Evolutionary conservation across 1,140 invertebrate genomes (phyloP).

Genomic region (Lineus longissimus): DNA sequence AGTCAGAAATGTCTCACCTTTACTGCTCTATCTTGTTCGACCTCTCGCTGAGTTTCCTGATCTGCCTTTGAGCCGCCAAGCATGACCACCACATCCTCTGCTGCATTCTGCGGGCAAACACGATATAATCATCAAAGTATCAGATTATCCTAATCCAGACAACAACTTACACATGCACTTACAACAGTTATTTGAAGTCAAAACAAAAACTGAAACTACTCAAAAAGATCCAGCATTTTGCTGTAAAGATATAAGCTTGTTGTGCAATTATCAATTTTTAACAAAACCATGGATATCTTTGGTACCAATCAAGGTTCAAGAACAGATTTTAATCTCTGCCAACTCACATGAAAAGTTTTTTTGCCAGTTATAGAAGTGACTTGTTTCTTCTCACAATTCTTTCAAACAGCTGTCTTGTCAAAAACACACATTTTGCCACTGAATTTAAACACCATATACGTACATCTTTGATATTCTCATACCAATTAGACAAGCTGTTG

Average conservation of each 20-base stretch:
- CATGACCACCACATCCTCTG: neutral
- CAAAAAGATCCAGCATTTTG: neutral
- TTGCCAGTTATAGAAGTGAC: too few species aligned
- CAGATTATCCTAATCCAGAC: neutral
- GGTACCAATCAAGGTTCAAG: too few species aligned
- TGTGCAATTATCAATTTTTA: too few species aligned
- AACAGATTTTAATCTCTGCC: too few species aligned
- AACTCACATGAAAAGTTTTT: too few species aligned
- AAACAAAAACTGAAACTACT: neutral
- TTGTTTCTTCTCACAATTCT: neutral
- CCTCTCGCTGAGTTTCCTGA: neutral
- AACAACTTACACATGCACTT: neutral
- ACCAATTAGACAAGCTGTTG: neutral
- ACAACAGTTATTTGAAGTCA: neutral
- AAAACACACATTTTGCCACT: neutral
- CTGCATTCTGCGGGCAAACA: neutral
- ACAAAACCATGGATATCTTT: too few species aligned
- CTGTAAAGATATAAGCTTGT: neutral
- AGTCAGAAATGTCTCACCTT: neutral
- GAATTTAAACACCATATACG: neutral
- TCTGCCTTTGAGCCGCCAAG: neutral
- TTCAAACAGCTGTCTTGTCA: neutral
- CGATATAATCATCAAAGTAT: neutral
- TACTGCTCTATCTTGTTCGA: neutral
- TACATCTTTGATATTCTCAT: constrained; percentile 1